Conservation (phyloP, 2,797 vertebrate genomes). For the Meriones psammophilus region DNA sequence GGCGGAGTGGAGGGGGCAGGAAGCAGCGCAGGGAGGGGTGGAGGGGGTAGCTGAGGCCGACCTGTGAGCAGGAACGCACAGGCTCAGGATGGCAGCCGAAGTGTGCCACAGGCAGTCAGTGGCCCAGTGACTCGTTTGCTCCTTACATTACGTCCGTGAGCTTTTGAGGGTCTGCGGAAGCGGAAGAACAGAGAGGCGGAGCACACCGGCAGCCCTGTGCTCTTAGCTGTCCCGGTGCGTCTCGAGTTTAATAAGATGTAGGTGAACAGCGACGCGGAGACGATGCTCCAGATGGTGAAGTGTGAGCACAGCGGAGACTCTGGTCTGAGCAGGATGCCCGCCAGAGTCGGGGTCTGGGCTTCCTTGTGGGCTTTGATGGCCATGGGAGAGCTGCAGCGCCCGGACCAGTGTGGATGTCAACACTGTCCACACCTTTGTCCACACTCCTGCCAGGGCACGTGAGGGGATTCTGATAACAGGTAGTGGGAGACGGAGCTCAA, state of each 20-base stretch:
- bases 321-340: background rate
- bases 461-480: constrained; percentile 1
- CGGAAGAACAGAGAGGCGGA: background rate
- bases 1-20: background rate
- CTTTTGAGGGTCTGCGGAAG: background rate
- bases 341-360: background rate
- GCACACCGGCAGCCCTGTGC: background rate
- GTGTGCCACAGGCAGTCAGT: rapidly evolving
- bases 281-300: background rate
- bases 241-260: too few species aligned
- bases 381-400: background rate
- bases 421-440: background rate
- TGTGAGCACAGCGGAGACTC: rapidly evolving
- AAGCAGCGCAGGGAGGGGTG: background rate
- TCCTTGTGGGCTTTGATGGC: background rate
- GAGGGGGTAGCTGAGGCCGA: background rate
- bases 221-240: background rate
- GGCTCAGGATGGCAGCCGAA: background rate
- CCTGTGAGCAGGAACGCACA: background rate
- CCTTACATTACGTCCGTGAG: background rate
- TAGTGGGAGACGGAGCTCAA: background rate
- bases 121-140: background rate
- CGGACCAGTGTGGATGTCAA: background rate
- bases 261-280: background rate
- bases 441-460: background rate